These are phyloP conservation scores for Pecten maximus DNA, from an alignment of 2,888 invertebrate species.

Conservation along the genomic window DNA sequence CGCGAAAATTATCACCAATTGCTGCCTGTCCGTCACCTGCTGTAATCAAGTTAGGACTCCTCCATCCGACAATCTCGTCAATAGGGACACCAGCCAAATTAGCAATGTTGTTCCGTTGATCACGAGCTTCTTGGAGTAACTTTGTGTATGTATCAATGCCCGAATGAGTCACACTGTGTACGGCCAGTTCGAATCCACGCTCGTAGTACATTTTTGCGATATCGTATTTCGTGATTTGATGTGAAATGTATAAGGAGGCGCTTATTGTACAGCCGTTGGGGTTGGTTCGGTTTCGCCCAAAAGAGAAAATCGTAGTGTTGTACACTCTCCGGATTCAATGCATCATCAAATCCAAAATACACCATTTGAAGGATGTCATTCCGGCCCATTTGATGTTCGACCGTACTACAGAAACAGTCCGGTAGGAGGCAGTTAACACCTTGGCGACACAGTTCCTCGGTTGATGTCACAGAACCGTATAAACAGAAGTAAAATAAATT, in stretches of 20 bases:
- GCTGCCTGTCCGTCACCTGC: constrained; percentile 67
- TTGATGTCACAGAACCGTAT: not conserved
- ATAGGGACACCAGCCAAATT: constrained; percentile 62
- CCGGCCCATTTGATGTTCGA: constrained; percentile 44
- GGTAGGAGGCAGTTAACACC: constrained; percentile 52
- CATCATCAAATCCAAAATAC: constrained; percentile 75
- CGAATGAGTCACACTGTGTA: constrained; percentile 90
- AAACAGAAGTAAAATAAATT: no score
- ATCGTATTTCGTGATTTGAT: constrained; percentile 99
- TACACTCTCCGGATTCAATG: constrained; percentile 63
- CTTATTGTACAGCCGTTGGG: constrained; percentile 88
- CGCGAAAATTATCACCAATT: no score
- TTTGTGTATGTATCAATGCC: constrained; percentile 77
- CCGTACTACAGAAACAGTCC: constrained; percentile 51
- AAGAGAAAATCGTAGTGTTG: constrained; percentile 61
- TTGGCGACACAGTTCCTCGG: constrained; percentile 42
- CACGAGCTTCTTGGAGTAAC: constrained; percentile 62
- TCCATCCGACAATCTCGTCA: constrained; percentile 71
- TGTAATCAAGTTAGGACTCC: constrained; percentile 70
- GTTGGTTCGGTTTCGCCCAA: constrained; percentile 82
- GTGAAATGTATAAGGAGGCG: constrained; percentile 98
- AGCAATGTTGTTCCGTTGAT: constrained; percentile 68
- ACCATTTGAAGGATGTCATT: constrained; percentile 71
- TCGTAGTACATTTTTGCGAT: constrained; percentile 97
- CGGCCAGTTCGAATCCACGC: constrained; percentile 89